Base-by-base conservation (phyloP, 1,140 invertebrate species). In the Polypedilum vanderplanki region DNA sequence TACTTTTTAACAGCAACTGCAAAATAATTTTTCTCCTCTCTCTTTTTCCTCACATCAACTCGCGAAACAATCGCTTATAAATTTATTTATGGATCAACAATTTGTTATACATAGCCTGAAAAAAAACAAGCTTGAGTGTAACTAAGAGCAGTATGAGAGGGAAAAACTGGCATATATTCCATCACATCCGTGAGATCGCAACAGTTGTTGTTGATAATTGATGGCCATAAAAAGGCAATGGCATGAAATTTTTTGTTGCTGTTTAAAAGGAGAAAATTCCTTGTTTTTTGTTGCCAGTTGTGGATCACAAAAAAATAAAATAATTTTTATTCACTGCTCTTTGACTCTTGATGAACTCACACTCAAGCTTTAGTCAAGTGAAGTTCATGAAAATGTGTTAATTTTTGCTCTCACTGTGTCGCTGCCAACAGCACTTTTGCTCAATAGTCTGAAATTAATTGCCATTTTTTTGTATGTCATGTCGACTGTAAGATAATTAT, bases 151-250 rank as follows among this genome's bases (percentile, higher is more conserved):
- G 46, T 15, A 57, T 70, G 5, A 22, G 17, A 70, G 20, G 8
- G 18, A 70, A 70, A 70, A n/a, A 70, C 18, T 7, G 46, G n/a
- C n/a, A 57, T 15, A 57, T 57, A 57, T 70, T 70, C 65, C 65
- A 70, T 70, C 65, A 70, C 18, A 70, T 70, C 10, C 65, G 65
- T 70, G 65, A 20, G 65, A 70, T 70, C 20, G 65, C 65, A 70
- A 70, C 65, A 70, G 65, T 70, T 70, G 65, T 70, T 70, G 46
- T 57, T 57, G 46, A 70, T 70, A 70, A 70, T 70, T 70, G 65
- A 70, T 70, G 65, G 65, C 65, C 18, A 70, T 70, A 70, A 70
- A 70, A 33, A 33, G n/a, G 17, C 65, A 70, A 70, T 70, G 65
- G 65, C 65, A 70, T 10, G 65, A 70, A 70, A 70, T 70, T 10